A percentile compares a stretch with the other conserved stretches of the same genome.
These are phyloP conservation scores for Myotis yumanensis DNA, from an alignment of 2,113 vertebrate species.

Conservation along the genomic window DNA sequence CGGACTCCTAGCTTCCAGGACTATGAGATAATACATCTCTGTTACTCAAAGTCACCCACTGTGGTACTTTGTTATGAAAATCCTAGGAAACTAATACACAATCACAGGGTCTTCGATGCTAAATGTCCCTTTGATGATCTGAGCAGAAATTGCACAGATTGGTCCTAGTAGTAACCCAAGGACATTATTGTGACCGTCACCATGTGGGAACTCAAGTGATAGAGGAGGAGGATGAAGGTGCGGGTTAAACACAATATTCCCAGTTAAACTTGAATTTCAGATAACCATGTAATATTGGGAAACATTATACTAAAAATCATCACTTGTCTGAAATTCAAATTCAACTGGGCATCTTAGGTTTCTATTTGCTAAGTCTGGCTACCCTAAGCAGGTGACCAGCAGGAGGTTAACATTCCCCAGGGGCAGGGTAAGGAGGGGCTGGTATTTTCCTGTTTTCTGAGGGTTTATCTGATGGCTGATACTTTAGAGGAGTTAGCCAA, in stretches of 20 bases:
- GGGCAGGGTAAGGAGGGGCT: neutral
- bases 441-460: neutral
- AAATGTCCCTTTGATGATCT: neutral
- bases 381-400: neutral
- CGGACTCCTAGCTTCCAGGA: neutral
- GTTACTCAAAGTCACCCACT: neutral
- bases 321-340: neutral
- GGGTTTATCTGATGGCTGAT: neutral
- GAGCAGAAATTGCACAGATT: neutral
- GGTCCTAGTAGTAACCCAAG: neutral
- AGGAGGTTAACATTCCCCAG: neutral
- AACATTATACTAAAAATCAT: neutral
- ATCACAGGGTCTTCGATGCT: neutral
- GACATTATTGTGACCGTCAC: neutral
- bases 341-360: neutral
- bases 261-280: neutral
- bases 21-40: neutral
- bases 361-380: neutral
- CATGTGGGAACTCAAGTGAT: neutral
- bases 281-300: neutral
- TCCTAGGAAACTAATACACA: neutral
- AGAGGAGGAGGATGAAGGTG: neutral
- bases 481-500: neutral
- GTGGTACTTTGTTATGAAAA: neutral
- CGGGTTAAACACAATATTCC: neutral